phyloP scores from a whole-genome alignment of 1,140 invertebrate species.

The Pentalonia nigronervosa region DNA sequence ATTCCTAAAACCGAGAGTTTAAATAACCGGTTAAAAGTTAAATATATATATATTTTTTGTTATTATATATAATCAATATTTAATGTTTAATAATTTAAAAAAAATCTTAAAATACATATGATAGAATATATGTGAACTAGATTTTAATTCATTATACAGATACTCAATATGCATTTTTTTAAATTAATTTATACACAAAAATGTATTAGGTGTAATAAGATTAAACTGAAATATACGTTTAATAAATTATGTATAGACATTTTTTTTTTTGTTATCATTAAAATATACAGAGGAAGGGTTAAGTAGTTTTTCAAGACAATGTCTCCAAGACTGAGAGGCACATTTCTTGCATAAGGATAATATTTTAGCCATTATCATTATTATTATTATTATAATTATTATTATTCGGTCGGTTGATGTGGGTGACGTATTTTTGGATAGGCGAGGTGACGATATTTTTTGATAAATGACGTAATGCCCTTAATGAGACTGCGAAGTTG shows the following conservation, averaged over 20 bases:
- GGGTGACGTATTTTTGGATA: slow-evolving; percentile 44
- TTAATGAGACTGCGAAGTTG: slow-evolving; percentile 51
- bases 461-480: slow-evolving; percentile 50
- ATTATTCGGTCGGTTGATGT: slow-evolving; percentile 50
- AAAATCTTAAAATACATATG: too few relatives aligned
- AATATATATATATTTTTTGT: too few relatives aligned
- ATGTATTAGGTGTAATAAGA: not conserved
- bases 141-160: too few relatives aligned
- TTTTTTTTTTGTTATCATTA: slow-evolving; percentile 22
- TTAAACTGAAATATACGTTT: not conserved
- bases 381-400: slow-evolving; percentile 37
- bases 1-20: not conserved
- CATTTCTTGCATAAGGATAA: slow-evolving; percentile 21
- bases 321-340: not conserved
- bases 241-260: not conserved
- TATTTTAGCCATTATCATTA: slow-evolving; percentile 36
- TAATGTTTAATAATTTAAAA: too few relatives aligned
- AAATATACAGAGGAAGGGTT: slow-evolving; percentile 18
- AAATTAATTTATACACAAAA: not conserved
- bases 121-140: too few relatives aligned
- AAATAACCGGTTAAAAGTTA: not conserved
- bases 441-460: slow-evolving; percentile 45
- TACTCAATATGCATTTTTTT: not conserved
- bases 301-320: slow-evolving; percentile 50
- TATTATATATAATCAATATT: not conserved